Evolutionary conservation across 2,888 invertebrate genomes (phyloP).

Genomic region (Enchytraeus crypticus): DNA sequence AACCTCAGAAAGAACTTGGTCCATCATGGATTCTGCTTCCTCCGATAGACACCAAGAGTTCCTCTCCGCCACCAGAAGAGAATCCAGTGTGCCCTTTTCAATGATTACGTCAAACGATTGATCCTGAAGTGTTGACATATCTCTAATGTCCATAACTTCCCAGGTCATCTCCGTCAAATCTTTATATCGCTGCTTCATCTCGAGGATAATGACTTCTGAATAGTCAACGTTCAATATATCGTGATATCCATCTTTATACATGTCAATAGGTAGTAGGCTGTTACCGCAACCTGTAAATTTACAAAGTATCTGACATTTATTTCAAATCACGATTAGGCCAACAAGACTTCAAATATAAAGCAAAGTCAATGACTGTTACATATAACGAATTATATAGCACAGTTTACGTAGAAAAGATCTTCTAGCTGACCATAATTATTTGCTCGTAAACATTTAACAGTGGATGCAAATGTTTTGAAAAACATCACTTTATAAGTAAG

Average conservation of each 20-base stretch:
- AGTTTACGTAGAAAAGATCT: too few relatives aligned
- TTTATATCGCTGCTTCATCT: slow-evolving; percentile 37
- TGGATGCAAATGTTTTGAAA: too few relatives aligned
- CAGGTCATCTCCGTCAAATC: slow-evolving; percentile 45
- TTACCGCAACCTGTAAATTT: slow-evolving; percentile 50
- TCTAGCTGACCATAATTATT: too few relatives aligned
- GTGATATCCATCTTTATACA: slow-evolving; percentile 47
- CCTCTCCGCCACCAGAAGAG: slow-evolving; percentile 48
- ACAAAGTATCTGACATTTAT: not conserved
- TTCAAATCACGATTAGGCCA: too few relatives aligned
- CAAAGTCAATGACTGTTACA: too few relatives aligned
- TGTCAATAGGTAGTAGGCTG: slow-evolving; percentile 47
- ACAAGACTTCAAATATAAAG: too few relatives aligned
- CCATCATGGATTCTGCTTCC: slow-evolving; percentile 32
- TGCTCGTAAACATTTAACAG: too few relatives aligned
- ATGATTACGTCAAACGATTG: slow-evolving; percentile 49
- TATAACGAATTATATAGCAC: too few relatives aligned
- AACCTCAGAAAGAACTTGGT: slow-evolving; percentile 39
- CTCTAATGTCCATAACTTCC: slow-evolving; percentile 48
- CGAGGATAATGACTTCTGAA: slow-evolving; percentile 47
- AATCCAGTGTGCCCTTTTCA: slow-evolving; percentile 52
- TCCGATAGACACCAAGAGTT: slow-evolving; percentile 44
- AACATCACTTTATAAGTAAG: too few relatives aligned
- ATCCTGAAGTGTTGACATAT: slow-evolving; percentile 35
- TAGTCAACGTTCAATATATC: slow-evolving; percentile 50